Evolutionary conservation across 2,113 vertebrate genomes (phyloP).

Genomic region (Carassius gibelio): DNA sequence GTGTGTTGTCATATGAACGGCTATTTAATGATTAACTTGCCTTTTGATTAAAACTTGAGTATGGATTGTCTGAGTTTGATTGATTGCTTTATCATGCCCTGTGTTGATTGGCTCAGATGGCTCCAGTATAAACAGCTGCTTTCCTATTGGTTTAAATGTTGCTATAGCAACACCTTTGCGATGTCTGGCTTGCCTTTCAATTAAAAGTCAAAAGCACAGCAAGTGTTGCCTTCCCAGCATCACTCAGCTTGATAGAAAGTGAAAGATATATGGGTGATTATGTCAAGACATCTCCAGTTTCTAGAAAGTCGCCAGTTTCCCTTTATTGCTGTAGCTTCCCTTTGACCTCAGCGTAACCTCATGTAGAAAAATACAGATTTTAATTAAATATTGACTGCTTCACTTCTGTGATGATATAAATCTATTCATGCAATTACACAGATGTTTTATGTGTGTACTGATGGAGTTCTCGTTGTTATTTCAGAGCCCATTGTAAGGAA

Average conservation of each 20-base stretch:
- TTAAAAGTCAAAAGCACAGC: conserved; percentile 21
- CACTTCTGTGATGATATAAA: neutral
- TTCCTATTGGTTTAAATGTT: conserved; percentile 21
- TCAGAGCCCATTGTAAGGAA: conserved; percentile 87
- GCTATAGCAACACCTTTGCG: conserved; percentile 37
- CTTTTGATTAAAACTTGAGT: neutral
- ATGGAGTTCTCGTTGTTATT: conserved; percentile 57
- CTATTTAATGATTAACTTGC: neutral
- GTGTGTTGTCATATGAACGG: neutral
- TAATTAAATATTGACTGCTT: neutral
- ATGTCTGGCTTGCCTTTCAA: conserved; percentile 5
- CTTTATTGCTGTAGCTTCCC: neutral
- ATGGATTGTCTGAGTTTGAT: neutral
- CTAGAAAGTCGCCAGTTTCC: neutral
- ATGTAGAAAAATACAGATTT: neutral
- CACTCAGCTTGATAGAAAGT: neutral
- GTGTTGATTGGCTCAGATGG: neutral
- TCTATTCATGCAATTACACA: conserved; percentile 29
- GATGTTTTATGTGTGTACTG: neutral
- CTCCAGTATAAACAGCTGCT: neutral
- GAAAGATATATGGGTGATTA: neutral
- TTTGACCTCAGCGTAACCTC: conserved; percentile 9
- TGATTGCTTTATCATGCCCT: neutral
- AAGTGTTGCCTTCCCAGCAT: neutral
- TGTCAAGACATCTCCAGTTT: neutral